phyloP scores from a whole-genome alignment of 2,797 vertebrate species.

The Synaphobranchus kaupii region DNA sequence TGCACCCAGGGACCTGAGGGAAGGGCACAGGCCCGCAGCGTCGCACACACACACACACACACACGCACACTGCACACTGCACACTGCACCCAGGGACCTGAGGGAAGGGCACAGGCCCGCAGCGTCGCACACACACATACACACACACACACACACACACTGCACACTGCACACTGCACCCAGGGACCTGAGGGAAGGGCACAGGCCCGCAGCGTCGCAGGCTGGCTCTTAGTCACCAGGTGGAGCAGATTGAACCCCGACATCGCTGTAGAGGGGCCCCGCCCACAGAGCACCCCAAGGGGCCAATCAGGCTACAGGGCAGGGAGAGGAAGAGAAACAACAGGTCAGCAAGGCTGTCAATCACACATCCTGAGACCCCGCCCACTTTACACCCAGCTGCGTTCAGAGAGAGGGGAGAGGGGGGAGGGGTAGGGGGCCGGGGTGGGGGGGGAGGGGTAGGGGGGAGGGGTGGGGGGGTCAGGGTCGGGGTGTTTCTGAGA shows the following conservation, averaged over 20 bases:
- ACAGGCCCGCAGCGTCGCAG: slow-evolving; percentile 92
- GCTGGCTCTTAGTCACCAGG: slow-evolving; percentile 97
- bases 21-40: too few species aligned
- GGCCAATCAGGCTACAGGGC: slow-evolving; percentile 61
- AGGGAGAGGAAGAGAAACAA: slow-evolving; percentile 76
- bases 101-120: slow-evolving; percentile 33
- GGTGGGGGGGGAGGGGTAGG: too few species aligned
- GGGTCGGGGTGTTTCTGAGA: neutral
- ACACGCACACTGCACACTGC: neutral
- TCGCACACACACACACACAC: neutral
- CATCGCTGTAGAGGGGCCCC: slow-evolving; percentile 82
- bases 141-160: slow-evolving; percentile 27
- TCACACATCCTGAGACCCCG: slow-evolving; percentile 31
- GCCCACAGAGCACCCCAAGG: slow-evolving; percentile 54
- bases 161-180: slow-evolving; percentile 79
- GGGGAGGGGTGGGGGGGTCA: neutral
- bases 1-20: too few species aligned
- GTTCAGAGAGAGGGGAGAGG: neutral
- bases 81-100: slow-evolving; percentile 39
- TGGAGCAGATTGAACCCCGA: slow-evolving; percentile 99
- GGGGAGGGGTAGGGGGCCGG: neutral
- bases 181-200: slow-evolving; percentile 96
- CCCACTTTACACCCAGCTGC: slow-evolving; percentile 28
- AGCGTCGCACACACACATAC: slow-evolving; percentile 51
- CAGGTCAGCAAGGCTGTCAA: slow-evolving; percentile 38